Conservation (phyloP, 2,113 vertebrate species). For the Hypocryptadius cinnamomeus region DNA sequence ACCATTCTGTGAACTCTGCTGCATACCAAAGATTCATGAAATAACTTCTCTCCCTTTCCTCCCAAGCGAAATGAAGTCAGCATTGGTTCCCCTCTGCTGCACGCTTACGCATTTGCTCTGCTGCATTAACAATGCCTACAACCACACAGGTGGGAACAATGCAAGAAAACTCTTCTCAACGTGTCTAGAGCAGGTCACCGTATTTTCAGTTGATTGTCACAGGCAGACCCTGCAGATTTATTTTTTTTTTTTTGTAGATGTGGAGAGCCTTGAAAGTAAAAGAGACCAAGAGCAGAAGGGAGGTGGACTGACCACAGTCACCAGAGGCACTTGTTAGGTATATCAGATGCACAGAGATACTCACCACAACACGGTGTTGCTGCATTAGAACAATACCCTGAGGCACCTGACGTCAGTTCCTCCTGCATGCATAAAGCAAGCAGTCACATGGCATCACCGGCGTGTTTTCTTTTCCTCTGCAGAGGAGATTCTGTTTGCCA, state of each 20-base stretch:
- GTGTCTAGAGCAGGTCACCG: rapidly evolving
- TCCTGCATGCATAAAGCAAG: background rate
- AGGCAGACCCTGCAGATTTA: background rate
- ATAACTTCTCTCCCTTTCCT: background rate
- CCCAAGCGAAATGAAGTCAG: background rate
- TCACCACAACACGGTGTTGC: background rate
- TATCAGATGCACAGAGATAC: background rate
- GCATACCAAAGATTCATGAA: background rate
- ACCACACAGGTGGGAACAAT: background rate
- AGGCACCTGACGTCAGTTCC: conserved; percentile 45
- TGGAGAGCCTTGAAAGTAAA: background rate
- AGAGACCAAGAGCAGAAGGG: background rate
- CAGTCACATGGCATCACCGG: background rate
- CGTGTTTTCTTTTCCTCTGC: conserved; percentile 34
- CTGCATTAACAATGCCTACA: background rate
- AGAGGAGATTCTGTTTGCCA: conserved; percentile 34
- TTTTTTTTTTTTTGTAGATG: background rate
- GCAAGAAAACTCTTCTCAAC: background rate
- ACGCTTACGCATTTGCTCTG: background rate
- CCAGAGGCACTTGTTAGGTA: rapidly evolving
- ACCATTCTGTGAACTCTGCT: background rate
- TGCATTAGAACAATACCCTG: conserved; percentile 8
- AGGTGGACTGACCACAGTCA: background rate
- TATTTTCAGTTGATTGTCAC: background rate
- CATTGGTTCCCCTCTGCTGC: background rate